A percentile compares a stretch with the other conserved stretches of the same genome.
phyloP scores from a whole-genome alignment of 2,888 invertebrate genomes.

The Hirtodrosophila confusa region DNA sequence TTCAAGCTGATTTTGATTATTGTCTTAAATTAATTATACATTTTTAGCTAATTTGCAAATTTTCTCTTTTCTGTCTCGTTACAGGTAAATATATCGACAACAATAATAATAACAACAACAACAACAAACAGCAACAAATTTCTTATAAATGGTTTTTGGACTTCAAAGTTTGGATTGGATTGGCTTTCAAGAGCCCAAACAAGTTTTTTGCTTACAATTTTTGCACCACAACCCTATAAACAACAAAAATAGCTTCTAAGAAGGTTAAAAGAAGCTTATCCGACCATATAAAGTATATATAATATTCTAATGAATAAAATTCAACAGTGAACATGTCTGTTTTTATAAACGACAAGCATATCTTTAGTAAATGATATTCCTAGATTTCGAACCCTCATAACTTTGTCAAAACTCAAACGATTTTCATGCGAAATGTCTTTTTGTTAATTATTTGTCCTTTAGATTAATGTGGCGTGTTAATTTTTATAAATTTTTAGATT shows the following conservation, averaged over 20 bases:
- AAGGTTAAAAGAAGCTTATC: too few relatives aligned
- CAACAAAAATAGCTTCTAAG: not conserved
- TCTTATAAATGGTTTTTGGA: slow-evolving; percentile 25
- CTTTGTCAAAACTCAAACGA: too few relatives aligned
- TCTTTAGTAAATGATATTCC: too few relatives aligned
- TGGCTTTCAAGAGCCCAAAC: slow-evolving; percentile 3
- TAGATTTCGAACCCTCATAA: too few relatives aligned
- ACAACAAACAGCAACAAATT: slow-evolving; percentile 6
- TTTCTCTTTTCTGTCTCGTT: slow-evolving; percentile 76
- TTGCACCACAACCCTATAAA: not conserved
- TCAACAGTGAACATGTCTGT: too few relatives aligned
- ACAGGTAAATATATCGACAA: slow-evolving; percentile 70
- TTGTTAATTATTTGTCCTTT: too few relatives aligned
- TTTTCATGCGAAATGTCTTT: too few relatives aligned
- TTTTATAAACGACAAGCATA: too few relatives aligned
- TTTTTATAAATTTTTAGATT: too few relatives aligned
- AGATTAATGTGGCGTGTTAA: too few relatives aligned
- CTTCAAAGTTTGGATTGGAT: not conserved
- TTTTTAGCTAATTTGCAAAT: slow-evolving; percentile 74
- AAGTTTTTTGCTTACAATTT: slow-evolving; percentile 7
- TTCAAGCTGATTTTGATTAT: slow-evolving; percentile 25
- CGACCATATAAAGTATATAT: too few relatives aligned
- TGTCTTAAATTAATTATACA: slow-evolving; percentile 71
- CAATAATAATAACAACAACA: slow-evolving; percentile 13
- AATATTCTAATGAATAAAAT: too few relatives aligned